Conservation (phyloP, 2,888 invertebrate genomes). For the Phengaris arion region DNA sequence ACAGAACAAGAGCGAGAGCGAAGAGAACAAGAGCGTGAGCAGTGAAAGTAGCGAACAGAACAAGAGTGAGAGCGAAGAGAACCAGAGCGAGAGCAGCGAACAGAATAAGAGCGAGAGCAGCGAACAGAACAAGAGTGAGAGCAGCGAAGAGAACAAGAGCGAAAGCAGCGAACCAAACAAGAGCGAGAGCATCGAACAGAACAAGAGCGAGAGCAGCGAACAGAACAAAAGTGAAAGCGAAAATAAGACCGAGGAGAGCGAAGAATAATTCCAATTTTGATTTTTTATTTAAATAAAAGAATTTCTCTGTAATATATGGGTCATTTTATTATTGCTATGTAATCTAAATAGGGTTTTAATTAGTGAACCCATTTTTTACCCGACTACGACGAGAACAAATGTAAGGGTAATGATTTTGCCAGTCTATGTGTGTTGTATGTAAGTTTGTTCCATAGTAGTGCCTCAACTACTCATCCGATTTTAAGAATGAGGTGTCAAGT, state of each 20-base stretch:
- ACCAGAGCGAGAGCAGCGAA: neutral
- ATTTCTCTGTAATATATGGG: neutral
- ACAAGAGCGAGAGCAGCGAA: conserved; percentile 12
- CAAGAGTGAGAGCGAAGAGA: neutral
- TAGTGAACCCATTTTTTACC: no score
- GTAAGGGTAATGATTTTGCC: no score
- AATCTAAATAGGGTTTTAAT: neutral
- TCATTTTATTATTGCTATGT: neutral
- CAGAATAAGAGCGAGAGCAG: neutral
- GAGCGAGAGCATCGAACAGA: neutral
- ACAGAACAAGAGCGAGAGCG: neutral
- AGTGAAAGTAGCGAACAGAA: neutral
- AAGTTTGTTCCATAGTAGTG: no score
- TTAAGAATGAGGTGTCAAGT: no score
- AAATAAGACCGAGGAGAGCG: neutral
- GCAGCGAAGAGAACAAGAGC: neutral
- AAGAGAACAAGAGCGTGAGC: neutral
- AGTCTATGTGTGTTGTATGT: no score
- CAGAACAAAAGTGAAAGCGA: neutral
- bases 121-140: neutral
- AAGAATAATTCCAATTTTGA: neutral
- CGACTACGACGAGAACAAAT: no score
- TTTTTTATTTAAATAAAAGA: neutral
- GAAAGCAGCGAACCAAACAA: neutral
- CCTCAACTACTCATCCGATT: no score